Percentiles rank a stretch among this genome's conserved stretches.
phyloP scores from a whole-genome alignment of 2,888 invertebrate genomes.

The Spisula solida region DNA sequence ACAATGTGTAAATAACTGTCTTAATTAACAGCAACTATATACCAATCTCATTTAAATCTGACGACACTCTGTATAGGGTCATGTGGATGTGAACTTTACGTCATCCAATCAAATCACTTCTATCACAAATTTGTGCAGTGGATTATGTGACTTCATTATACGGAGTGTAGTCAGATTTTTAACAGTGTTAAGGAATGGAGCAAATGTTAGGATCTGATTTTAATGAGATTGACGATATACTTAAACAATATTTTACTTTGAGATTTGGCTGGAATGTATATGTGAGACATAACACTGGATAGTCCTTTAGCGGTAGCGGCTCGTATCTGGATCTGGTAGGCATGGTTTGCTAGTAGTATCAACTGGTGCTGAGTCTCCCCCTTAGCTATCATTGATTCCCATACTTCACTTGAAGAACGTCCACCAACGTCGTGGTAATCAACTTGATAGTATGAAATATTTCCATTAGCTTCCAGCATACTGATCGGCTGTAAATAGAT shows the following conservation, averaged over 20 bases:
- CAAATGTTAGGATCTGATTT: too few species aligned
- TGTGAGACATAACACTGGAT: conserved; percentile 33
- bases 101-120: too few species aligned
- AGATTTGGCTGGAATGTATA: conserved; percentile 32
- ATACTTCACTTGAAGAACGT: not conserved
- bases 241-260: conserved; percentile 24
- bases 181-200: too few species aligned
- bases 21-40: too few species aligned
- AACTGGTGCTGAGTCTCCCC: conserved; percentile 47
- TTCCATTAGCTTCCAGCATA: conserved; percentile 62
- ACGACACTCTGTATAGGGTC: too few species aligned
- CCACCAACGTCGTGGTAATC: conserved; percentile 48
- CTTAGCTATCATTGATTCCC: conserved; percentile 47
- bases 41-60: too few species aligned
- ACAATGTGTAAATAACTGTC: too few species aligned
- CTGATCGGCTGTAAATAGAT: conserved; percentile 64
- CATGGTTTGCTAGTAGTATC: conserved; percentile 42
- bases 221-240: too few species aligned
- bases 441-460: conserved; percentile 63
- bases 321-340: conserved; percentile 52
- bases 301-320: conserved; percentile 63
- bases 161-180: too few species aligned
- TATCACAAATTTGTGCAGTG: too few species aligned
- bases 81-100: too few species aligned
- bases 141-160: too few species aligned